Conservation (phyloP, 2,113 vertebrate genomes). For the Coturnix japonica region DNA sequence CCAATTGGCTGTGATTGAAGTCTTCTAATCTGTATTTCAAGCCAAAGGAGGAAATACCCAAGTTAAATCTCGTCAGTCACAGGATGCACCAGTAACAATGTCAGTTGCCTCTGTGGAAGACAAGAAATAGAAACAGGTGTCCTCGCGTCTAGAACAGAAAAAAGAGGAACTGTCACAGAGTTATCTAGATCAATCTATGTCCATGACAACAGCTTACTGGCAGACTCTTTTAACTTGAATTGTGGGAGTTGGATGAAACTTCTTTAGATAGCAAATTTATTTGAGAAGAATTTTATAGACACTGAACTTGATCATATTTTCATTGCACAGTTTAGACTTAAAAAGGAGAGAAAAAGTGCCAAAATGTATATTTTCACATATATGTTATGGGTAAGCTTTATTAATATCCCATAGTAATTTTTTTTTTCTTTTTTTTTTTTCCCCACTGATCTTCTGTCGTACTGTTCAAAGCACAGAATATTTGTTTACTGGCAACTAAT, state of each 20-base stretch:
- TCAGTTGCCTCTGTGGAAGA: too few species aligned
- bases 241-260: background rate
- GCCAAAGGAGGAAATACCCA: too few species aligned
- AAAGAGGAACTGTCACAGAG: too few species aligned
- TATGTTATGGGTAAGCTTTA: background rate
- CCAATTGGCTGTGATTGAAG: background rate
- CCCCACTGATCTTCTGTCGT: background rate
- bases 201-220: background rate
- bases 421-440: background rate
- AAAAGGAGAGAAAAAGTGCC: background rate
- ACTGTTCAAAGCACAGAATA: background rate
- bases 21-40: background rate
- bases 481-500: background rate
- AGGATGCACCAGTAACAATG: too few species aligned
- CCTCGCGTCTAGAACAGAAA: too few species aligned
- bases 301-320: background rate
- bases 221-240: background rate
- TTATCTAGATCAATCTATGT: too few species aligned
- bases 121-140: too few species aligned
- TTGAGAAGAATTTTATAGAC: background rate
- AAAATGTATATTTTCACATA: background rate
- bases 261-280: background rate
- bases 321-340: background rate
- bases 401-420: background rate
- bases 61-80: too few species aligned